Evolutionary conservation across 2,888 invertebrate species (phyloP), one percentile per base, ranked within the genome.

Genomic region (Athrips mouffetella): DNA sequence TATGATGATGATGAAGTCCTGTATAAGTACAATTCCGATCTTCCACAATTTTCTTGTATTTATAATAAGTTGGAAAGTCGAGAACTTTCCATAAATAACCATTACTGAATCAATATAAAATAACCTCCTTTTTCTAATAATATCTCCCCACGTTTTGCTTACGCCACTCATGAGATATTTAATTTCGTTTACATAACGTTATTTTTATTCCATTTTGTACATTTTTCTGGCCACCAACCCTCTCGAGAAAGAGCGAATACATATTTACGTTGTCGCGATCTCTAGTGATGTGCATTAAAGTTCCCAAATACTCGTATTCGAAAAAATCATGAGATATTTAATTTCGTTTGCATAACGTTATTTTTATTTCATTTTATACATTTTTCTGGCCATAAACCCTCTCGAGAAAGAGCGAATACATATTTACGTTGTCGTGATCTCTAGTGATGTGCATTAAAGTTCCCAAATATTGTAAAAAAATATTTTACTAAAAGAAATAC

Each of bases 251-350:
- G 13, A 44, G 11, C 52, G 49, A 53, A 56, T 52, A 55, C 52
- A 57, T 53, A 55, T 57, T 54, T 53, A 52, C 49, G 48, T 33
- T 37, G 52, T 41, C 46, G 27, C 49, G 11, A 44, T 31, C 13
- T 21, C n/a, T 31, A 44, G 44, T 30, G 44, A 44, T 21, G 44
- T n/a, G 37, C n/a, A n/a, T n/a, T n/a, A 10, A 11, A 18, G n/a
- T 18, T 1, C 1, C n/a, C 1, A n/a, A n/a, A n/a, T n/a, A n/a
- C n/a, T n/a, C n/a, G n/a, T n/a, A n/a, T n/a, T n/a, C n/a, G n/a
- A n/a, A n/a, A n/a, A n/a, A n/a, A n/a, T 44, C 44, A 31, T 27
- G 16, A 44, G 44, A 44, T 44, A 44, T 44, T 44, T 44, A 31
- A 44, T 44, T 44, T 31, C 21, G 44, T 31, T 44, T 30, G 8